phyloP scores from a whole-genome alignment of 2,888 invertebrate species.

The Limnephilus auricula region DNA sequence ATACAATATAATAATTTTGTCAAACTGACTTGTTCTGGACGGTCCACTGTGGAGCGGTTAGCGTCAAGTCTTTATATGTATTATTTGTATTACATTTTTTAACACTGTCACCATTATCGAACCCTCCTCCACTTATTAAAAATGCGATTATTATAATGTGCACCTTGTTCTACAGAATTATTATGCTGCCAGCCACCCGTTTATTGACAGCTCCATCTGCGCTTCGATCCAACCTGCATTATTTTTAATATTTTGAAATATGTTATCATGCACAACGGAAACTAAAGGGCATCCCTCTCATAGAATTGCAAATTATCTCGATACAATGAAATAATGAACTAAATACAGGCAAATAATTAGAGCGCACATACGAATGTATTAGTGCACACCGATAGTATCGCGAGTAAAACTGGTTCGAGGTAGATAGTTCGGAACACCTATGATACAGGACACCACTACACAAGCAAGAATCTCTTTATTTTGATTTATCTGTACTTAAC shows the following conservation, averaged over 20 bases:
- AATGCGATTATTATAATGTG: slow-evolving; percentile 4
- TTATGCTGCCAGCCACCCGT: not conserved
- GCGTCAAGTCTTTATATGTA: too few relatives aligned
- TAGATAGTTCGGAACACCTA: too few relatives aligned
- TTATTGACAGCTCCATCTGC: slow-evolving; percentile 14
- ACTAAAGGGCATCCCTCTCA: not conserved
- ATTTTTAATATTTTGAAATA: not conserved
- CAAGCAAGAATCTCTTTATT: too few relatives aligned
- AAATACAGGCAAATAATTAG: not conserved
- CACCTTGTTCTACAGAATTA: slow-evolving; percentile 5
- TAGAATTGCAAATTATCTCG: not conserved
- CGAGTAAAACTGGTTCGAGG: too few relatives aligned
- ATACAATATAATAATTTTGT: too few relatives aligned
- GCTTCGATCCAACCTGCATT: not conserved
- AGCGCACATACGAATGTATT: too few relatives aligned
- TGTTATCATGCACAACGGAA: not conserved
- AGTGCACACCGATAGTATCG: too few relatives aligned
- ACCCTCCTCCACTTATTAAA: not conserved
- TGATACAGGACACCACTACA: too few relatives aligned
- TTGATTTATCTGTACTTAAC: not conserved
- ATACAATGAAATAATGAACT: not conserved
- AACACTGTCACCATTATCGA: not conserved
- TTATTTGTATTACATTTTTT: not conserved
- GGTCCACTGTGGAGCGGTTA: not conserved
- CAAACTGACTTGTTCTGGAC: too few relatives aligned